These are phyloP conservation scores for Artemia sinica DNA, from an alignment of 2,888 invertebrate genomes.

Conservation along the genomic window DNA sequence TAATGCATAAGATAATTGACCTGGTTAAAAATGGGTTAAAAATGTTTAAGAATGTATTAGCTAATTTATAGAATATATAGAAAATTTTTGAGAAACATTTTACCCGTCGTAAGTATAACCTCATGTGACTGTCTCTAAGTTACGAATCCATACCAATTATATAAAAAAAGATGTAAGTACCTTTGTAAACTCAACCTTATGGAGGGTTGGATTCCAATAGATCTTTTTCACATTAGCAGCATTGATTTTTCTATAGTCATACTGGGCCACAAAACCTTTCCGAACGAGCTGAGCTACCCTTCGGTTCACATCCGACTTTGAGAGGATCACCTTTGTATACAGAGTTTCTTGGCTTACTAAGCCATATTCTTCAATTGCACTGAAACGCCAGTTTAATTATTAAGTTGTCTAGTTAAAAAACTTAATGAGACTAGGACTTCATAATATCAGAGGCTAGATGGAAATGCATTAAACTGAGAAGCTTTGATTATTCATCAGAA, in stretches of 20 bases:
- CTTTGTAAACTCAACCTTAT: conserved; percentile 8
- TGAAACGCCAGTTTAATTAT: not conserved
- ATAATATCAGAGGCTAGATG: no score
- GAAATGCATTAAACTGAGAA: no score
- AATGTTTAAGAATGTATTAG: no score
- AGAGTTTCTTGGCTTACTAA: conserved; percentile 4
- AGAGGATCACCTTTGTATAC: not conserved
- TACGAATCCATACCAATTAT: no score
- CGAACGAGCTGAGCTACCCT: not conserved
- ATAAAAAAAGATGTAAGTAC: not conserved
- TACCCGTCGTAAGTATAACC: no score
- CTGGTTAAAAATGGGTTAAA: no score
- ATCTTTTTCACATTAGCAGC: conserved; percentile 3
- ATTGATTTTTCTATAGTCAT: not conserved
- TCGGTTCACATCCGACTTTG: conserved; percentile 9
- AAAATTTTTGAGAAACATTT: no score
- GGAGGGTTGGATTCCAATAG: not conserved
- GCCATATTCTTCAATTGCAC: not conserved
- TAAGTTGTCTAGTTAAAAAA: not conserved
- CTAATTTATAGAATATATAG: no score
- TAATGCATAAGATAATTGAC: no score
- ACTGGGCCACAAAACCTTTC: conserved; percentile 11
- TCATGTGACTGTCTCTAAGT: no score
- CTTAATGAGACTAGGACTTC: no score
- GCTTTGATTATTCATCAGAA: no score